Percentiles rank a stretch among this genome's conserved stretches.
phyloP scores from a whole-genome alignment of 2,888 invertebrate species.

The Ligdia adustata region DNA sequence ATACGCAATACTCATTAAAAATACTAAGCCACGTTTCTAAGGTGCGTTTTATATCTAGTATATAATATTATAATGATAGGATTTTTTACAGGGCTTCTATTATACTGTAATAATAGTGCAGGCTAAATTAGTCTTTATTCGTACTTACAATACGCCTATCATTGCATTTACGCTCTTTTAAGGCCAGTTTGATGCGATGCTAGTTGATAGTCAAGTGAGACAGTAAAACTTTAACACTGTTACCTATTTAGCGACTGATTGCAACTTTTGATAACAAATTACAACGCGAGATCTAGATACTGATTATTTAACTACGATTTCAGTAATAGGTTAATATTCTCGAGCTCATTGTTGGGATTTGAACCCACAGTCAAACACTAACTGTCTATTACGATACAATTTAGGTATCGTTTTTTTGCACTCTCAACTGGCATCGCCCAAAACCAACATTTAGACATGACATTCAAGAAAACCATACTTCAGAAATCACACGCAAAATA shows the following conservation, averaged over 20 bases:
- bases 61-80: conserved; percentile 27
- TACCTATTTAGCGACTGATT: too few species aligned
- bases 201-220: conserved; percentile 4
- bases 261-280: too few species aligned
- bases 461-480: conserved; percentile 26
- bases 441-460: conserved; percentile 16
- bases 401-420: too few species aligned
- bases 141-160: conserved; percentile 30
- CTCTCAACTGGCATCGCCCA: conserved; percentile 18
- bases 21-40: conserved; percentile 17
- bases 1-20: not conserved
- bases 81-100: conserved; percentile 28
- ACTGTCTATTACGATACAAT: too few species aligned
- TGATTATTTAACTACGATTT: too few species aligned
- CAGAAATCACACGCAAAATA: conserved; percentile 36
- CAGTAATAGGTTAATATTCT: too few species aligned
- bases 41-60: conserved; percentile 27
- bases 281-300: too few species aligned
- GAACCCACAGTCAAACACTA: too few species aligned
- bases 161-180: conserved; percentile 23
- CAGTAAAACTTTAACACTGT: too few species aligned
- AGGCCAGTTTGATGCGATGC: conserved; percentile 16
- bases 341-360: too few species aligned
- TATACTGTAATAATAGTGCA: conserved; percentile 32
- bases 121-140: conserved; percentile 38